Evolutionary conservation across 2,888 invertebrate species (phyloP).

Genomic region (Sesia bembeciformis): DNA sequence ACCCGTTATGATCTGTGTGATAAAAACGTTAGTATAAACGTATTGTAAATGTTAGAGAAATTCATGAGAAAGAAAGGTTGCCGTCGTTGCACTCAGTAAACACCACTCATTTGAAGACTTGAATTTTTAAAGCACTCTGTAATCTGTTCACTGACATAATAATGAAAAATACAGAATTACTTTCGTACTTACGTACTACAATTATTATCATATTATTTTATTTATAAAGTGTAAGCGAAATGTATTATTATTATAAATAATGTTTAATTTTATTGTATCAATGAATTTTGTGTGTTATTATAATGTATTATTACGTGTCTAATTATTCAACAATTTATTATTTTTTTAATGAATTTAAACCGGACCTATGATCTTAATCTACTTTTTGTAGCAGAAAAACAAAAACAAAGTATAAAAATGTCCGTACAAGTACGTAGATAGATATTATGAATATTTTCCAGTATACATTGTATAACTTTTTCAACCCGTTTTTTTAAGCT

Average conservation of each 20-base stretch:
- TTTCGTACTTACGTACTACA: background rate
- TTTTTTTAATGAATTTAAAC: background rate
- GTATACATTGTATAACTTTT: conserved; percentile 28
- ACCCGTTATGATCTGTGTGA: conserved; percentile 52
- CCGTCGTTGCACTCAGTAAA: conserved; percentile 45
- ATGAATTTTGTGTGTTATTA: too few relatives aligned
- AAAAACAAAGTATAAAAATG: background rate
- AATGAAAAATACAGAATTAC: background rate
- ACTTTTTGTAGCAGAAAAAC: background rate
- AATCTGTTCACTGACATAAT: background rate
- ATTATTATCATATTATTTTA: background rate
- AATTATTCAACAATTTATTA: background rate
- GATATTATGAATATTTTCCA: conserved; percentile 29
- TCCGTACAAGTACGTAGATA: conserved; percentile 3
- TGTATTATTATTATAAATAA: background rate
- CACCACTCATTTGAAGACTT: conserved; percentile 18
- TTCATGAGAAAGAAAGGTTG: conserved; percentile 46
- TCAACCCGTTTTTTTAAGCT: conserved; percentile 34
- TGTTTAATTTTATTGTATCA: too few relatives aligned
- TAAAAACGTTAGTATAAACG: conserved; percentile 29
- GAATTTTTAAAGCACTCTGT: background rate
- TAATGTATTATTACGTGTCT: too few relatives aligned
- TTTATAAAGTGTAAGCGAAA: background rate
- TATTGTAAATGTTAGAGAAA: conserved; percentile 8
- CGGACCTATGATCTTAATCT: background rate